Evolutionary conservation across 2,888 invertebrate genomes (phyloP), one percentile per base, ranked within the genome.

Genomic region (Sphinx pinastri): DNA sequence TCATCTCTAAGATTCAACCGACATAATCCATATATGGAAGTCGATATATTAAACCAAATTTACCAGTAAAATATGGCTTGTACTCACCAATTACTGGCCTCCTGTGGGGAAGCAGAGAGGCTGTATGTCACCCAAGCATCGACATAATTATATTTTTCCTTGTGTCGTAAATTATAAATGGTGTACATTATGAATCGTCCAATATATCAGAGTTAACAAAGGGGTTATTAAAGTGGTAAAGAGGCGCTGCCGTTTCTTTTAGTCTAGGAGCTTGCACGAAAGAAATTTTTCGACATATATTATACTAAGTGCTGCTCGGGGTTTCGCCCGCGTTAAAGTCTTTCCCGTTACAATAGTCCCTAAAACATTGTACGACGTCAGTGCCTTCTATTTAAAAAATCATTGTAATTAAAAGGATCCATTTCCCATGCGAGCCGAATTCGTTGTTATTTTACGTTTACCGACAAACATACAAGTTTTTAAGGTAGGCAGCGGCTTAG

Each of bases 181-280:
- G 73, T 76, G 77, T 75, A 81, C 73, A 77, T 75, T 74, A 76
- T 75, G 81, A 84, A 86, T 84, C 85, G 82, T 76, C 71, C 83
- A 78, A 86, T 87, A 81, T 79, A 83, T 86, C 83, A 86, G 74
- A 74, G 73, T 79, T 76, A 82, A 84, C 80, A 83, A 85, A 80
- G 74, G 19, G 73, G 71, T 77, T 75, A 75, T 79, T 80, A 74
- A 77, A 76, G 74, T 71, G 72, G 69, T 54, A 70, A 68, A 71
- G 71, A 74, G 77, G 69, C 68, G 60, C 71, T 75, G 71, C 71
- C 75, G 71, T 63, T 12, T 69, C 69, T 69, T 73, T 70, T 49
- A 2, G 66, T 31, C 51, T 57, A 66, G 45, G 70, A 70, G 70
- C 59, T 59, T 52, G 59, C n/a, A 31, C 10, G 47, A 16, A 47